phyloP scores from a whole-genome alignment of 1,140 invertebrate species.

The Aphis gossypii region DNA sequence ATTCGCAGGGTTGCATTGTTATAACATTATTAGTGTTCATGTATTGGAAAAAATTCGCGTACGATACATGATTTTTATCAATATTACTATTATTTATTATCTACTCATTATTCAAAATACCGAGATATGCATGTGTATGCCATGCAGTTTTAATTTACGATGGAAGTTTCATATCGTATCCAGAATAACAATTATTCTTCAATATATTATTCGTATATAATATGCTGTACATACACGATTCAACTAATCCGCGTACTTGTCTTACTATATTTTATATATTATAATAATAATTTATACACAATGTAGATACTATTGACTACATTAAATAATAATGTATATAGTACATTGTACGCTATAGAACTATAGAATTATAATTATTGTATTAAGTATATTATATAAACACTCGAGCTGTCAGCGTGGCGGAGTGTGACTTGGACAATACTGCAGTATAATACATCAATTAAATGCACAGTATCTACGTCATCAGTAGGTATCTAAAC shows the following conservation, averaged over 20 bases:
- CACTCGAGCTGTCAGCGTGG: not conserved
- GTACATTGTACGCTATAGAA: not conserved
- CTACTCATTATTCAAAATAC: not conserved
- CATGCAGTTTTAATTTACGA: not conserved
- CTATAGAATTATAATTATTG: not conserved
- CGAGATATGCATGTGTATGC: not conserved
- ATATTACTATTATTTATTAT: slow-evolving; percentile 6
- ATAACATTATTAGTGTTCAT: not conserved
- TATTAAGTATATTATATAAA: not conserved
- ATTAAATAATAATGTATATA: not conserved
- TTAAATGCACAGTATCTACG: not conserved
- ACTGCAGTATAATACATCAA: not conserved
- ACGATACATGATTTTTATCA: not conserved
- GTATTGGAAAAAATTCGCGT: not conserved
- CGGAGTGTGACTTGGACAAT: not conserved
- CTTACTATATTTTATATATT: not conserved
- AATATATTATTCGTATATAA: not conserved
- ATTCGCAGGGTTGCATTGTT: not conserved
- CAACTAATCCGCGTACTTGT: not conserved
- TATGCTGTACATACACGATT: not conserved
- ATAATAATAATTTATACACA: not conserved
- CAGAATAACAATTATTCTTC: not conserved
- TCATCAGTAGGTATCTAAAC: not conserved
- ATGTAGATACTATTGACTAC: not conserved
- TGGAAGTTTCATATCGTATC: not conserved